These are phyloP conservation scores for Octomys mimax DNA, from an alignment of 2,797 vertebrate species.

Conservation along the genomic window DNA sequence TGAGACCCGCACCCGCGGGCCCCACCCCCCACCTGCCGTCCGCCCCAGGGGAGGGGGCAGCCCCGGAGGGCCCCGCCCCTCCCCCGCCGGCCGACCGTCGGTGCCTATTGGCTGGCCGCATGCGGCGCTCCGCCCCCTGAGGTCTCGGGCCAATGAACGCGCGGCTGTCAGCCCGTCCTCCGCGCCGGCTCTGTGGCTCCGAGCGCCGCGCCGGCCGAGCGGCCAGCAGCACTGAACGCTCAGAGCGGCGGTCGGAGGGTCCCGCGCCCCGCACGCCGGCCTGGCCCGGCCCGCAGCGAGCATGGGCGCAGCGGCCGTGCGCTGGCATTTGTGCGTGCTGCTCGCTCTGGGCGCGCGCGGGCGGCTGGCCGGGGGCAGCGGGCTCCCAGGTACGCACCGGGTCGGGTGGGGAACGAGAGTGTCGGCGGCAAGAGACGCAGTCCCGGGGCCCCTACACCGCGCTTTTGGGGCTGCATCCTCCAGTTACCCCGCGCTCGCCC, in stretches of 20 bases:
- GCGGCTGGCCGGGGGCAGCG: conserved; percentile 92
- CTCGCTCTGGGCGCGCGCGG: conserved; percentile 92
- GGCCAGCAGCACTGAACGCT: conserved; percentile 62
- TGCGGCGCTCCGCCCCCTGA: conserved; percentile 80
- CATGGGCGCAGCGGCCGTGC: conserved; percentile 94
- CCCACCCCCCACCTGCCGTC: conserved; percentile 73
- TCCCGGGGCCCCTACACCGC: background rate
- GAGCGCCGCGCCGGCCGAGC: conserved; percentile 32
- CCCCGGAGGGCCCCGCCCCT: conserved; percentile 44
- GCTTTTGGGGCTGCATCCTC: background rate
- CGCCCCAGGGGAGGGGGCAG: background rate
- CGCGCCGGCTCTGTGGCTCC: conserved; percentile 81
- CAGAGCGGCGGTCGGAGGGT: conserved; percentile 77
- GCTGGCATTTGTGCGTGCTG: conserved; percentile 93
- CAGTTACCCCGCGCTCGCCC: background rate
- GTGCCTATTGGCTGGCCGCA: conserved; percentile 74
- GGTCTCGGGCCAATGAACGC: conserved; percentile 92
- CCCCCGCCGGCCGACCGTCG: background rate
- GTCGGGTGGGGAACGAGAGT: background rate
- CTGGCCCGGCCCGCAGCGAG: conserved; percentile 88
- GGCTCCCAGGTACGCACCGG: conserved; percentile 93
- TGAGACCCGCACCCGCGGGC: background rate
- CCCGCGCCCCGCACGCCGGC: conserved; percentile 75
- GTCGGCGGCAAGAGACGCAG: background rate
- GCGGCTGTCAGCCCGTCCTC: conserved; percentile 88